Evolutionary conservation across 2,113 vertebrate species (phyloP).

Genomic region (Condylura cristata): DNA sequence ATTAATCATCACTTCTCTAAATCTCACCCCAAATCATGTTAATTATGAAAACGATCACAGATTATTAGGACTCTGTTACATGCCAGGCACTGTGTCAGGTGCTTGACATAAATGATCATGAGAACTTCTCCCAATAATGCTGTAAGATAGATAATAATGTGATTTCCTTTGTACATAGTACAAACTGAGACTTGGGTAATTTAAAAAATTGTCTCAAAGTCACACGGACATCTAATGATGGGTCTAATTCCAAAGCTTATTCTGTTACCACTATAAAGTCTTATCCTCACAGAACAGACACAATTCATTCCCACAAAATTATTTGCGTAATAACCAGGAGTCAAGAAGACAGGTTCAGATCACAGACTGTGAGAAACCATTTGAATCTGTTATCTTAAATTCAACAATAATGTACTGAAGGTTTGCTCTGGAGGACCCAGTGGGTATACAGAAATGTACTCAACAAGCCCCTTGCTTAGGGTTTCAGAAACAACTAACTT

Average conservation of each 20-base stretch:
- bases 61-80: background rate
- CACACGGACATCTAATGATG: background rate
- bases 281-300: background rate
- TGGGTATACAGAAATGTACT: background rate
- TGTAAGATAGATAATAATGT: background rate
- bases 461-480: background rate
- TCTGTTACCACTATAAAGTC: background rate
- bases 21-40: background rate
- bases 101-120: background rate
- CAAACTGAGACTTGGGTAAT: background rate
- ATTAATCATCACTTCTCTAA: background rate
- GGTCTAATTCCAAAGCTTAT: background rate
- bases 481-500: background rate
- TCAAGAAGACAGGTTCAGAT: background rate
- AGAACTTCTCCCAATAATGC: background rate
- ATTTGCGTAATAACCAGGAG: background rate
- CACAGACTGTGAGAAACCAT: background rate
- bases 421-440: background rate
- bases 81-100: background rate
- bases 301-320: background rate
- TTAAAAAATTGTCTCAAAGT: slow-evolving; percentile 11
- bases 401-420: background rate
- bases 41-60: background rate
- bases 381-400: background rate
- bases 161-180: background rate